These are phyloP conservation scores for Apis florea DNA, from an alignment of 1,140 invertebrate genomes.

Conservation along the genomic window DNA sequence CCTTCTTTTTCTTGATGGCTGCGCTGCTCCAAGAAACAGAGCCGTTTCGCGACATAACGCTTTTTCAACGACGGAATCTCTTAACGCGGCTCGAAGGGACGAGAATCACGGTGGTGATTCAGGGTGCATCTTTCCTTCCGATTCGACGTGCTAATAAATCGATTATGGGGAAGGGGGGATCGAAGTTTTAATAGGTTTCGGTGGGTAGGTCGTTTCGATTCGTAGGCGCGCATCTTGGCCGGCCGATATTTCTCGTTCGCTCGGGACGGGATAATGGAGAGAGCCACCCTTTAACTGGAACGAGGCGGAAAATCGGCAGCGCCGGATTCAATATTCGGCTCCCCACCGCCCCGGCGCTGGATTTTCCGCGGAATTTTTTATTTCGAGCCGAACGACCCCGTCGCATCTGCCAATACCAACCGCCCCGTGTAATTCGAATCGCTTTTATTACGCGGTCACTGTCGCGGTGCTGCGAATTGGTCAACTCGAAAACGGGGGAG, in stretches of 20 bases:
- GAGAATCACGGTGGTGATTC: not conserved
- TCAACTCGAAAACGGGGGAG: not conserved
- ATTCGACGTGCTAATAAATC: constrained; percentile 29
- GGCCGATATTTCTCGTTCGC: constrained; percentile 1
- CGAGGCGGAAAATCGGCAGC: constrained; percentile 2
- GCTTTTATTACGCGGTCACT: constrained; percentile 33
- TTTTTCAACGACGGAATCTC: no score
- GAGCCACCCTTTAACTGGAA: not conserved
- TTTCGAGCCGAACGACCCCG: not conserved
- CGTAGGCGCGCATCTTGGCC: not conserved
- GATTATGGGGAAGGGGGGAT: not conserved
- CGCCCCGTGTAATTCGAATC: constrained; percentile 25
- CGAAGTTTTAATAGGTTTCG: not conserved
- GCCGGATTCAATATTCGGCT: constrained; percentile 13
- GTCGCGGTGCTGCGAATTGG: not conserved
- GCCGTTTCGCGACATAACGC: not conserved
- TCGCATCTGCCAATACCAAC: constrained; percentile 41
- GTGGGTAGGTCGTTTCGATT: not conserved
- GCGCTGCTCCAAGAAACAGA: no score
- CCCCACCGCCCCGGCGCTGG: not conserved
- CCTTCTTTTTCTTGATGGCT: not conserved
- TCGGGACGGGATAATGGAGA: constrained; percentile 7
- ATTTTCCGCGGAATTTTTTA: constrained; percentile 45
- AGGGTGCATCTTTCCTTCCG: not conserved
- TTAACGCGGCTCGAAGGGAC: no score